A percentile compares a stretch with the other conserved stretches of the same genome.
These are phyloP conservation scores for Argyresthia goedartella DNA, from an alignment of 2,888 invertebrate species.

Conservation along the genomic window DNA sequence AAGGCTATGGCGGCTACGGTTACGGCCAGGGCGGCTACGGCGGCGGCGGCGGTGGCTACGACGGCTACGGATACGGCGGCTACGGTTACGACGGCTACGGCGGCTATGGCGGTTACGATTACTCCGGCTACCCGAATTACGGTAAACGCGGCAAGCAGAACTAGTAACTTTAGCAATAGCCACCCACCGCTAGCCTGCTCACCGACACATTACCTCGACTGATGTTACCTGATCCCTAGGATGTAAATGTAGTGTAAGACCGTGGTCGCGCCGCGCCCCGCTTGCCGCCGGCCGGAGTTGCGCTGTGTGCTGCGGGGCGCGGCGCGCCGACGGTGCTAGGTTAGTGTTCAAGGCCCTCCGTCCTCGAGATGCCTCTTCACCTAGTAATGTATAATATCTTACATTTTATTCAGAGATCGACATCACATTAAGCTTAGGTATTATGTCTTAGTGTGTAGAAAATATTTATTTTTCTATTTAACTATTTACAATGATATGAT, in stretches of 20 bases:
- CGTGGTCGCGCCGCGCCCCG: conserved; percentile 11
- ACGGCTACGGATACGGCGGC: conserved; percentile 80
- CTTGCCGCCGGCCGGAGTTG: conserved; percentile 11
- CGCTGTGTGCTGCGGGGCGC: conserved; percentile 10
- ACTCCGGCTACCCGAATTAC: conserved; percentile 86
- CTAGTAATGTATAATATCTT: conserved; percentile 41
- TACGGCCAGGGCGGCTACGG: conserved; percentile 81
- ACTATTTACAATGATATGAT: conserved; percentile 49
- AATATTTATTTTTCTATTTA: conserved; percentile 69
- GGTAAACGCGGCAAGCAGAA: conserved; percentile 76
- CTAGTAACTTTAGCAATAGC: conserved; percentile 43
- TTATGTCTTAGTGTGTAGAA: conserved; percentile 67
- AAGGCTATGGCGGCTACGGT: conserved; percentile 76
- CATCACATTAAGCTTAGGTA: conserved; percentile 66
- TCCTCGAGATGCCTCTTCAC: conserved; percentile 62
- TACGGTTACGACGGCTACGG: conserved; percentile 83
- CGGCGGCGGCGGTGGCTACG: conserved; percentile 80
- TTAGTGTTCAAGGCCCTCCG: conserved; percentile 53
- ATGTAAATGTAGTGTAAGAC: conserved; percentile 60
- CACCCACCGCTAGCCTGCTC: conserved; percentile 52
- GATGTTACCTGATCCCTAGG: conserved; percentile 68
- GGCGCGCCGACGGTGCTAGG: conserved; percentile 24
- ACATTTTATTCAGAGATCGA: conserved; percentile 52
- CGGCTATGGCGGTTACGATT: conserved; percentile 85
- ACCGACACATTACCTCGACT: conserved; percentile 70